These are phyloP conservation scores for Callyntrura sp. DNA, from an alignment of 2,888 invertebrate species.

Conservation along the genomic window DNA sequence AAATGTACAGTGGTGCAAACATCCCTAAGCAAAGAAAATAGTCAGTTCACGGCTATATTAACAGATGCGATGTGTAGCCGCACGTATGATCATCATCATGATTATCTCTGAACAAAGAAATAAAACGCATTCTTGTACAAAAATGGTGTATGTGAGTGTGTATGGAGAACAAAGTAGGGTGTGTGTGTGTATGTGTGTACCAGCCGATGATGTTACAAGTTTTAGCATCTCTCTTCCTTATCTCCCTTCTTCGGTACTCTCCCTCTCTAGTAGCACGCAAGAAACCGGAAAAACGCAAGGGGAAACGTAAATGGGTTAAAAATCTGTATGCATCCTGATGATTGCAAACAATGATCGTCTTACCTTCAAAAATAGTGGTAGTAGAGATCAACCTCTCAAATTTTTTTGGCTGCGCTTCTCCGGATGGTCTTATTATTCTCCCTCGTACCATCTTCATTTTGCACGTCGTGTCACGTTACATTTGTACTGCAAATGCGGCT, in stretches of 20 bases:
- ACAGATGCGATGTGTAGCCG: constrained; percentile 43
- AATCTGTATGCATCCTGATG: constrained; percentile 66
- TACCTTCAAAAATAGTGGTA: constrained; percentile 5
- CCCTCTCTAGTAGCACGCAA: constrained; percentile 23
- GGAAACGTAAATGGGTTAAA: constrained; percentile 54
- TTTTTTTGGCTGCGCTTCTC: not conserved
- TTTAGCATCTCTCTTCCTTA: not conserved
- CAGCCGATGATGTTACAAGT: not conserved
- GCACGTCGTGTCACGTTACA: not conserved
- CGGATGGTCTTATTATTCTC: not conserved
- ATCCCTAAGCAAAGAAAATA: constrained; percentile 34
- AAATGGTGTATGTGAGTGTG: too few species aligned
- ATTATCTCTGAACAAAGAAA: constrained; percentile 49
- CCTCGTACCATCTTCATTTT: not conserved
- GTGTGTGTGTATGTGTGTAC: not conserved
- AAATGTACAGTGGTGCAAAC: not conserved
- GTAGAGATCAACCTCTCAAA: not conserved
- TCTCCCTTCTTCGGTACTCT: not conserved
- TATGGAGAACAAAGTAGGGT: not conserved
- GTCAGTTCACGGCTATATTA: constrained; percentile 62
- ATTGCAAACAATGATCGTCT: constrained; percentile 59
- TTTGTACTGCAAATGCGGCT: not conserved
- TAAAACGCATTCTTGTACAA: constrained; percentile 51
- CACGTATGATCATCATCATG: constrained; percentile 13
- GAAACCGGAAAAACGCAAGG: not conserved